Conservation (phyloP, 1,140 invertebrate genomes). For the Dreissena polymorpha region DNA sequence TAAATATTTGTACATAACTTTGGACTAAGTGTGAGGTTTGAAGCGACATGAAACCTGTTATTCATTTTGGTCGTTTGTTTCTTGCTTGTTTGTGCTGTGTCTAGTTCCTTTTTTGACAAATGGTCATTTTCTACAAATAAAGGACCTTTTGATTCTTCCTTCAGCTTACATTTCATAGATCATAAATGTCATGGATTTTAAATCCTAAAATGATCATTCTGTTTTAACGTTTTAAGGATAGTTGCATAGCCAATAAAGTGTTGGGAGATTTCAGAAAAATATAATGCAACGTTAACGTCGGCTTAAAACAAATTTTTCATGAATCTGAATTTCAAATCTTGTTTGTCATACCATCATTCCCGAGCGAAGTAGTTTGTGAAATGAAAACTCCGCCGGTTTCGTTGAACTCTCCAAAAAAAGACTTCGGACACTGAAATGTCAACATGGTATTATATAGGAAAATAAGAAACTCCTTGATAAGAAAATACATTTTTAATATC, state of each 20-base stretch:
- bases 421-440: constrained; percentile 58
- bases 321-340: too few relatives aligned
- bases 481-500: neutral
- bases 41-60: too few relatives aligned
- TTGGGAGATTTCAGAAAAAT: neutral
- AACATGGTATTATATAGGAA: neutral
- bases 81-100: too few relatives aligned
- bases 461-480: neutral
- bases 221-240: neutral
- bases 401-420: constrained; percentile 57
- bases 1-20: too few relatives aligned
- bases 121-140: too few relatives aligned
- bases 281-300: too few relatives aligned
- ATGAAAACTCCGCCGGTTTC: constrained; percentile 63
- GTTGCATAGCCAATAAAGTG: neutral
- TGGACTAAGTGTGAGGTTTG: too few relatives aligned
- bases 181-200: neutral
- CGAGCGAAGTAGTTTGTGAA: constrained; percentile 61
- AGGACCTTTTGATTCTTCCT: too few relatives aligned
- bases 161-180: too few relatives aligned
- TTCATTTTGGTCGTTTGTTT: too few relatives aligned
- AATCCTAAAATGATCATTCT: neutral
- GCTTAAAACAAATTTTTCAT: too few relatives aligned
- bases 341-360: neutral
- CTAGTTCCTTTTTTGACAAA: too few relatives aligned